Evolutionary conservation across 2,888 invertebrate species (phyloP).

Genomic region (Metellina segmentata): DNA sequence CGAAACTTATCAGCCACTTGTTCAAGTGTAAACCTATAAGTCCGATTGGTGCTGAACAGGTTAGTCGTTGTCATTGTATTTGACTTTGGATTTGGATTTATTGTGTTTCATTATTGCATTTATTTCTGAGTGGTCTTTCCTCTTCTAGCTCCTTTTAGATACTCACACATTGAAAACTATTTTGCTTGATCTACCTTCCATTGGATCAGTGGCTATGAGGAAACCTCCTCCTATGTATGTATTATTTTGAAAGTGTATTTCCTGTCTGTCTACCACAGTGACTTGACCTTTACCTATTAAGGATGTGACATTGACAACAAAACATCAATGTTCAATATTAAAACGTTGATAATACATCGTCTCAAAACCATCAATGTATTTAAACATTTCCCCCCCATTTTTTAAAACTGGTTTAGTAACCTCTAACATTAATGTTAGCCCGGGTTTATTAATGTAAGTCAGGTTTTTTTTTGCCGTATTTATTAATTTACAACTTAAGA

Average conservation of each 20-base stretch:
- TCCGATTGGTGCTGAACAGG: constrained; percentile 95
- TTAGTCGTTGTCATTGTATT: constrained; percentile 63
- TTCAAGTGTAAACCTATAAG: constrained; percentile 95
- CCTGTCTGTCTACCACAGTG: no score
- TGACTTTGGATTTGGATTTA: not conserved
- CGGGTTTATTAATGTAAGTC: no score
- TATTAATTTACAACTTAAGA: no score
- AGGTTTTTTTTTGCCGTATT: no score
- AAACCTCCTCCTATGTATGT: constrained; percentile 92
- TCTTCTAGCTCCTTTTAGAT: constrained; percentile 87
- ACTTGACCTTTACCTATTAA: no score
- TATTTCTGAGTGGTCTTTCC: not conserved
- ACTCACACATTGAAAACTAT: constrained; percentile 96
- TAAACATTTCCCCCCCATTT: no score
- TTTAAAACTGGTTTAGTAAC: no score
- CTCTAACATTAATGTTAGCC: no score
- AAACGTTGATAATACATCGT: no score
- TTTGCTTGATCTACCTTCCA: constrained; percentile 94
- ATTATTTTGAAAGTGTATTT: not conserved
- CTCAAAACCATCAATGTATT: no score
- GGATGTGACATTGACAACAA: no score
- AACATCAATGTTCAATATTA: no score
- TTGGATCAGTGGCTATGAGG: constrained; percentile 91
- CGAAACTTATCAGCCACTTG: constrained; percentile 93
- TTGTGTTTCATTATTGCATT: not conserved